These are phyloP conservation scores for Sinopyrophorus schimmeli DNA, from an alignment of 2,888 invertebrate genomes.

Conservation along the genomic window DNA sequence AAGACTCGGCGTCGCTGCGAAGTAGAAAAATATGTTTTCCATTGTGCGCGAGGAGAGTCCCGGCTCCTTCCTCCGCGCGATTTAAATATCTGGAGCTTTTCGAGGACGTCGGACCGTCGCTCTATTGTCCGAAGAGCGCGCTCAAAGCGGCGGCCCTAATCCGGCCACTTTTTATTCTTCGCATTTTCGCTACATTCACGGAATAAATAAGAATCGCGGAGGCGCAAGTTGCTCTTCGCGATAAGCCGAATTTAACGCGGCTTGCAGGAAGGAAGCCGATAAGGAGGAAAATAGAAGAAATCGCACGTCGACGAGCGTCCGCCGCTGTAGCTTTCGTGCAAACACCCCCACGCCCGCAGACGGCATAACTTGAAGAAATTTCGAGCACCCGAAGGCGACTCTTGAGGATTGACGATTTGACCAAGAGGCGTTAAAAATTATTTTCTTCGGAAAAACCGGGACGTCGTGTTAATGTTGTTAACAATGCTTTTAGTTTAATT, in stretches of 20 bases:
- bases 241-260: constrained; percentile 26
- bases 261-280: too few species aligned
- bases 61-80: constrained; percentile 39
- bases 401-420: too few species aligned
- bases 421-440: too few species aligned
- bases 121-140: constrained; percentile 37
- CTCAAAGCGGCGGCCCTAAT: constrained; percentile 32
- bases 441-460: too few species aligned
- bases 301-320: too few species aligned
- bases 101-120: constrained; percentile 36
- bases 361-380: too few species aligned
- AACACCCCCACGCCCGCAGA: too few species aligned
- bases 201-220: constrained; percentile 34
- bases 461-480: too few species aligned
- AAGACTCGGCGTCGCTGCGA: constrained; percentile 33
- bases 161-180: constrained; percentile 35
- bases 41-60: constrained; percentile 45
- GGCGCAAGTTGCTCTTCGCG: constrained; percentile 16
- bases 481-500: too few species aligned
- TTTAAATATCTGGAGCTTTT: constrained; percentile 47
- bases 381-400: too few species aligned
- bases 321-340: too few species aligned
- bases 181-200: constrained; percentile 35
- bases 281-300: too few species aligned
- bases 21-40: constrained; percentile 51